Evolutionary conservation across 2,797 vertebrate species (phyloP).

Genomic region (Chrosomus eos): DNA sequence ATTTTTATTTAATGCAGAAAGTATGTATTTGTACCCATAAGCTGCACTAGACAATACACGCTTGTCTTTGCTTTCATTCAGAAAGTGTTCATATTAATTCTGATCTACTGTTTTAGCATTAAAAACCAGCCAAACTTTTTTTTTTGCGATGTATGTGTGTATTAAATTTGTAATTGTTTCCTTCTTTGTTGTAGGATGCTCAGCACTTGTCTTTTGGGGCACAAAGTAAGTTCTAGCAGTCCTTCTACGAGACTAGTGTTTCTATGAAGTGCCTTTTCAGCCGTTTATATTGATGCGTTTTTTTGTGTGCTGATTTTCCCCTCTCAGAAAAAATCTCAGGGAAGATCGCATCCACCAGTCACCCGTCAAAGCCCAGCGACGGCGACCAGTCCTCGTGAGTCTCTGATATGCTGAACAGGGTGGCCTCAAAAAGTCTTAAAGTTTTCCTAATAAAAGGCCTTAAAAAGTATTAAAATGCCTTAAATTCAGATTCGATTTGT

Average conservation of each 20-base stretch:
- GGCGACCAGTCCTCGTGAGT: conserved; percentile 79
- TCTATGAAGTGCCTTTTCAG: neutral
- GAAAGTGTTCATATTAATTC: no score
- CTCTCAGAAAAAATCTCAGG: conserved; percentile 87
- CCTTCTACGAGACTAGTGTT: neutral
- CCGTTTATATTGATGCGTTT: neutral
- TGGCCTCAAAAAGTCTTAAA: no score
- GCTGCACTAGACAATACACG: neutral
- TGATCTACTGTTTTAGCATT: neutral
- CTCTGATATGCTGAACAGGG: neutral
- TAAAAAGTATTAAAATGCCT: no score
- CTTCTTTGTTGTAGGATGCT: conserved; percentile 79
- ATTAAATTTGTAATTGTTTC: conserved; percentile 7
- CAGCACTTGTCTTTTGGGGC: conserved; percentile 87
- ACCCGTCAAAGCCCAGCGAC: conserved; percentile 87
- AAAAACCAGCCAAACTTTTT: neutral
- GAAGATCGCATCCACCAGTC: conserved; percentile 85
- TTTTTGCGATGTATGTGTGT: neutral
- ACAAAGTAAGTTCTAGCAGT: conserved; percentile 86
- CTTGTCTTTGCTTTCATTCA: neutral
- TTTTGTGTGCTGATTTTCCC: neutral
- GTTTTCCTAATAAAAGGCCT: no score
- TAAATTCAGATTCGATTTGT: no score
- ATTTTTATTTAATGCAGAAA: neutral
- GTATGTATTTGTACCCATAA: neutral